Percentiles rank a stretch among this genome's conserved stretches.
These are phyloP conservation scores for Agraylea sexmaculata DNA, from an alignment of 1,140 invertebrate species.

Conservation along the genomic window DNA sequence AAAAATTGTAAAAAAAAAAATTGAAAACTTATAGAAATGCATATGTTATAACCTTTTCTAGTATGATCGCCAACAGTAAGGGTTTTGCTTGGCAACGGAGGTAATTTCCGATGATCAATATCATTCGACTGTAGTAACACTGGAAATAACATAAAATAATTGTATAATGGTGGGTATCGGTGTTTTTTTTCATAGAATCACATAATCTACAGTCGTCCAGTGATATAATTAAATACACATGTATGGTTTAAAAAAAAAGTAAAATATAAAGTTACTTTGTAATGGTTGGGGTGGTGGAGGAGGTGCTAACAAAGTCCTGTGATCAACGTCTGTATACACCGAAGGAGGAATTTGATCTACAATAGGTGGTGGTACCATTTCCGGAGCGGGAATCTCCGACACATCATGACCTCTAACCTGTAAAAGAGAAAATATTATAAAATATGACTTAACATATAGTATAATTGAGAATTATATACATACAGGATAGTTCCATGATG, in stretches of 20 bases:
- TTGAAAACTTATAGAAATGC: neutral
- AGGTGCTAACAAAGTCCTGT: slow-evolving; percentile 30
- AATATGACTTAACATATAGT: too few species aligned
- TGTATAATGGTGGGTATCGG: neutral
- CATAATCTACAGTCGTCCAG: too few species aligned
- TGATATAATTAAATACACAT: too few species aligned
- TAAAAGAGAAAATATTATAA: too few species aligned
- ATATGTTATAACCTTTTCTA: too few species aligned
- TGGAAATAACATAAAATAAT: slow-evolving; percentile 2
- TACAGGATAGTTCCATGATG: too few species aligned
- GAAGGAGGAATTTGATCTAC: slow-evolving; percentile 10
- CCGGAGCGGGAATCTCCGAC: too few species aligned
- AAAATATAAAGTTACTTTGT: neutral
- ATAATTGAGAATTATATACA: too few species aligned
- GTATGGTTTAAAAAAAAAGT: neutral
- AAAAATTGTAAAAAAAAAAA: slow-evolving; percentile 1
- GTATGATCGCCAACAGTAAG: too few species aligned
- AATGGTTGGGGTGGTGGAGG: slow-evolving; percentile 29
- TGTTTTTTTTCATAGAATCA: too few species aligned
- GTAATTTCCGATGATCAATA: slow-evolving; percentile 31
- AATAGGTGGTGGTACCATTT: slow-evolving; percentile 2
- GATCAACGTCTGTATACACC: slow-evolving; percentile 31
- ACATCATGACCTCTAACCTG: too few species aligned
- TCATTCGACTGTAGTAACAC: slow-evolving; percentile 30
- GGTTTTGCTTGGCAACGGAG: slow-evolving; percentile 24